These are phyloP conservation scores for Syngnathus typhle DNA, from an alignment of 2,113 vertebrate genomes.

Conservation along the genomic window DNA sequence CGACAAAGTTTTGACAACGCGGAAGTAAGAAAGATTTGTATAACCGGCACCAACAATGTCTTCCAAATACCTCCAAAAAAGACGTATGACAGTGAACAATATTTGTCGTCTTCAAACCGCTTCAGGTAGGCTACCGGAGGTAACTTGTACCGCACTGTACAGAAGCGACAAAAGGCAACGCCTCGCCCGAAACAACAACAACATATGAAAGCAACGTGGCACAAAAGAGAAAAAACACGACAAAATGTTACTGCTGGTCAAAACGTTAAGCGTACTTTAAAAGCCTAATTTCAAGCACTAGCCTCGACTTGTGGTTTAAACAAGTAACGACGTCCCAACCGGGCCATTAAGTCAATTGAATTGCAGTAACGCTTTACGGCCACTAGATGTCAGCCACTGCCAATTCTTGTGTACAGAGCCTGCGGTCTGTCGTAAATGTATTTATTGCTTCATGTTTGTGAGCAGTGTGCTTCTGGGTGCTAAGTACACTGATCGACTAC, in stretches of 20 bases:
- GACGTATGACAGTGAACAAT: background rate
- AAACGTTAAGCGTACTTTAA: background rate
- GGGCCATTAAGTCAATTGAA: too few relatives aligned
- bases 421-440: too few relatives aligned
- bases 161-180: background rate
- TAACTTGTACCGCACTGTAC: background rate
- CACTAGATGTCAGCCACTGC: slow-evolving; percentile 50
- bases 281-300: background rate
- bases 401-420: background rate
- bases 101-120: background rate
- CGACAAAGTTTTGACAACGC: background rate
- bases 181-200: too few relatives aligned
- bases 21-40: background rate
- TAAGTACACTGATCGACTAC: background rate
- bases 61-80: background rate
- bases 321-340: too few relatives aligned
- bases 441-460: too few relatives aligned
- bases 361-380: slow-evolving; percentile 24
- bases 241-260: too few relatives aligned
- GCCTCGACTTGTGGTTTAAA: too few relatives aligned
- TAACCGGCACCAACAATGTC: background rate
- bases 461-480: too few relatives aligned
- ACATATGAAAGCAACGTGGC: too few relatives aligned
- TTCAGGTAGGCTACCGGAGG: background rate
- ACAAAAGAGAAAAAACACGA: too few relatives aligned